These are phyloP conservation scores for Tinea trinotella DNA, from an alignment of 2,888 invertebrate genomes.

Conservation along the genomic window DNA sequence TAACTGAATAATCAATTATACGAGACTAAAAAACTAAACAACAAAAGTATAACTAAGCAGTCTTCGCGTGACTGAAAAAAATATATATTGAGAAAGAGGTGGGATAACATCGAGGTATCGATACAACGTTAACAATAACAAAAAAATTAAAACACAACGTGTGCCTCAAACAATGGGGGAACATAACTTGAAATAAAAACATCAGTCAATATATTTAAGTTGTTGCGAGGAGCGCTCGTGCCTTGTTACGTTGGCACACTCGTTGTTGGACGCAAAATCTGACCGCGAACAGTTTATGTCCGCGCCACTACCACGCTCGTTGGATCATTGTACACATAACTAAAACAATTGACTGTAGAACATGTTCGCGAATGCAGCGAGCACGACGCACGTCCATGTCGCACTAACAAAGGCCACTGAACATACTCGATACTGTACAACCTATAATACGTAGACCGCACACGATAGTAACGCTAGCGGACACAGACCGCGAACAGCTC, in stretches of 20 bases:
- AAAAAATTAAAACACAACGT: background rate
- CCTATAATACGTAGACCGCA: background rate
- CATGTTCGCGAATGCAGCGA: background rate
- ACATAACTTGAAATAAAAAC: background rate
- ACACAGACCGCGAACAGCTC: background rate
- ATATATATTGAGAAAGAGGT: constrained; percentile 42
- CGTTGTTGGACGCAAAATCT: background rate
- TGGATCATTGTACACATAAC: constrained; percentile 22
- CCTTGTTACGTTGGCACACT: background rate
- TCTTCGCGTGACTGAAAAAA: constrained; percentile 64
- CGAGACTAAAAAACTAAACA: constrained; percentile 40
- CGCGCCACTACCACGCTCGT: background rate
- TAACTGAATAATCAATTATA: constrained; percentile 31
- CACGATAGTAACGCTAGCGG: background rate
- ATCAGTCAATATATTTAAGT: constrained; percentile 1
- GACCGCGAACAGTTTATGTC: background rate
- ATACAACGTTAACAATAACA: constrained; percentile 10
- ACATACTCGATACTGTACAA: constrained; percentile 4
- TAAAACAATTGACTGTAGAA: constrained; percentile 39
- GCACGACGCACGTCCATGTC: background rate
- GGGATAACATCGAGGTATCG: constrained; percentile 36
- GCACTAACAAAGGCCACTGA: background rate
- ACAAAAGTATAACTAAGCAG: constrained; percentile 61
- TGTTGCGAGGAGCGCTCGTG: background rate
- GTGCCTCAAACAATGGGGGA: background rate